phyloP scores from a whole-genome alignment of 2,113 vertebrate genomes.

The Cheirogaleus medius region DNA sequence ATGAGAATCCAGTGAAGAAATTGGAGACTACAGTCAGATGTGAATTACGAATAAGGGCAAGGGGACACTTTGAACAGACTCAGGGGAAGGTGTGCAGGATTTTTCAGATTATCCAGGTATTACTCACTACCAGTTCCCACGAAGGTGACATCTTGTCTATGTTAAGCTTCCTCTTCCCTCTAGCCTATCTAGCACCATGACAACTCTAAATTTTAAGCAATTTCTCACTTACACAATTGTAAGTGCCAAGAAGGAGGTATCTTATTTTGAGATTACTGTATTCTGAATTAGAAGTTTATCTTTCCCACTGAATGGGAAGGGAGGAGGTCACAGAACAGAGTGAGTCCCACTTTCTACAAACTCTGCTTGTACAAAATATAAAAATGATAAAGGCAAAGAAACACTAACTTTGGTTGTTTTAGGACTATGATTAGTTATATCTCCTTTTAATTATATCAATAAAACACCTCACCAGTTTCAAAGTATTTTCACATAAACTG shows the following conservation, averaged over 20 bases:
- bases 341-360: neutral
- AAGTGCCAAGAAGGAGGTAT: neutral
- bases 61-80: neutral
- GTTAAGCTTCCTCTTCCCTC: neutral
- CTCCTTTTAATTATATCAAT: neutral
- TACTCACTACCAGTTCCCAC: neutral
- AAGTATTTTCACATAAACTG: neutral
- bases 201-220: neutral
- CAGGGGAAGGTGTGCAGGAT: neutral
- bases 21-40: neutral
- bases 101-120: neutral
- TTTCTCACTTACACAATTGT: neutral
- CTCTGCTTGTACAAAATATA: neutral
- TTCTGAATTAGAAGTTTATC: neutral
- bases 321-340: neutral
- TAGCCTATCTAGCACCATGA: neutral
- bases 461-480: neutral
- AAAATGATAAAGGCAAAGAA: neutral
- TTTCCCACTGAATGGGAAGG: neutral
- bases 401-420: neutral
- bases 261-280: neutral
- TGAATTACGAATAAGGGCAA: neutral
- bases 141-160: neutral
- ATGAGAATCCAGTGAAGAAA: neutral
- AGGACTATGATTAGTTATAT: neutral